These are phyloP conservation scores for Callyntrura sp. DNA, from an alignment of 2,888 invertebrate species.

Conservation along the genomic window DNA sequence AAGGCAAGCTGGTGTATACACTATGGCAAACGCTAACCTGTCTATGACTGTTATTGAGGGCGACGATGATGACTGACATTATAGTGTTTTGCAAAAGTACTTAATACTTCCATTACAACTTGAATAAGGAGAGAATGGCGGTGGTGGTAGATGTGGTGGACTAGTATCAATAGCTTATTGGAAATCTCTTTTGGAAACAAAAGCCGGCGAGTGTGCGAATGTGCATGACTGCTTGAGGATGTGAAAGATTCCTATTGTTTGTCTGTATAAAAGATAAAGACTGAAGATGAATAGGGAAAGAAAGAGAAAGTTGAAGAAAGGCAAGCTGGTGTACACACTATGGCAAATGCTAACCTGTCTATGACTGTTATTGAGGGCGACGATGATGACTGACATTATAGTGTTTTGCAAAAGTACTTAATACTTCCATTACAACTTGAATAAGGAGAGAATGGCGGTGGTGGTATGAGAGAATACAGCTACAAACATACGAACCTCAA, in stretches of 20 bases:
- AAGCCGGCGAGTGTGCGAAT: conserved; percentile 8
- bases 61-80: conserved; percentile 35
- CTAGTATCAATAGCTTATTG: conserved; percentile 50
- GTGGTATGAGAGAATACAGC: not conserved
- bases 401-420: conserved; percentile 62
- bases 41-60: conserved; percentile 5
- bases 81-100: conserved; percentile 55
- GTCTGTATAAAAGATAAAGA: conserved; percentile 52
- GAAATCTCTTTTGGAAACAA: conserved; percentile 31
- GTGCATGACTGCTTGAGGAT: not conserved
- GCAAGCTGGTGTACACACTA: too few relatives aligned
- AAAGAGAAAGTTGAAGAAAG: conserved; percentile 17
- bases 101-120: conserved; percentile 55
- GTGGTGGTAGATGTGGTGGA: not conserved
- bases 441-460: not conserved
- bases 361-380: conserved; percentile 9
- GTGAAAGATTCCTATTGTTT: conserved; percentile 47
- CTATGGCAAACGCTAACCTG: too few relatives aligned
- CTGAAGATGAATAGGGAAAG: conserved; percentile 30
- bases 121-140: not conserved
- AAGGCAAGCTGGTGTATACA: too few relatives aligned
- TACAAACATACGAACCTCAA: not conserved
- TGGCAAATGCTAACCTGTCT: too few relatives aligned
- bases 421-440: conserved; percentile 44
- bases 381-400: conserved; percentile 34